Percentiles rank a stretch among this genome's conserved stretches.
These are phyloP conservation scores for Electrophaes corylata DNA, from an alignment of 2,888 invertebrate species.

Conservation along the genomic window DNA sequence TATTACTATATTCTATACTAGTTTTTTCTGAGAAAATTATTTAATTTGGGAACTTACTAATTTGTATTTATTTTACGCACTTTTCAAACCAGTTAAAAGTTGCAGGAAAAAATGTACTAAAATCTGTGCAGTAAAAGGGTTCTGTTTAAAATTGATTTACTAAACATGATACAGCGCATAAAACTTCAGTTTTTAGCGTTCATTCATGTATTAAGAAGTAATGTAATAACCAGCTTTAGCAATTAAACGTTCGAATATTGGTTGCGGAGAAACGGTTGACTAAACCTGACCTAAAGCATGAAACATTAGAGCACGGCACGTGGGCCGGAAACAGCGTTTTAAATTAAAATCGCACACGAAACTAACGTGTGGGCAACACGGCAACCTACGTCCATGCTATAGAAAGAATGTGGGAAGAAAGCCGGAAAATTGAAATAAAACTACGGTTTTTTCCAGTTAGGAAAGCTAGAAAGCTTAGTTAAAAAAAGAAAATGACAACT, in stretches of 20 bases:
- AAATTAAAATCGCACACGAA: conserved; percentile 49
- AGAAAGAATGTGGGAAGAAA: not conserved
- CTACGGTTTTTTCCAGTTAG: not conserved
- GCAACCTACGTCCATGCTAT: conserved; percentile 10
- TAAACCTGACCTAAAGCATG: conserved; percentile 21
- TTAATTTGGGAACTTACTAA: too few species aligned
- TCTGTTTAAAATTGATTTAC: too few species aligned
- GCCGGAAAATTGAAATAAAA: not conserved
- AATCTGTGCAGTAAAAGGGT: too few species aligned
- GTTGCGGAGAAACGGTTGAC: conserved; percentile 8
- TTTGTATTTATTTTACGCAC: too few species aligned
- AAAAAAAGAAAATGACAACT: too few species aligned
- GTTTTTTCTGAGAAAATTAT: too few species aligned
- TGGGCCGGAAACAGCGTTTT: conserved; percentile 47
- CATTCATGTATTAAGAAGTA: not conserved
- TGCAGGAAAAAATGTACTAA: too few species aligned
- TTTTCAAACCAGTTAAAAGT: too few species aligned
- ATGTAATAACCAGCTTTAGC: not conserved
- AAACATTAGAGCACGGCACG: conserved; percentile 37
- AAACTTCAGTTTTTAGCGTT: too few species aligned
- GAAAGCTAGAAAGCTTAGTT: too few species aligned
- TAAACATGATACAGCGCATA: too few species aligned
- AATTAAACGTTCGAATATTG: not conserved
- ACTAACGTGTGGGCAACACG: conserved; percentile 37
- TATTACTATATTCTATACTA: too few species aligned